Conservation (phyloP, 2,888 invertebrate species). For the Punctoribates punctum region DNA sequence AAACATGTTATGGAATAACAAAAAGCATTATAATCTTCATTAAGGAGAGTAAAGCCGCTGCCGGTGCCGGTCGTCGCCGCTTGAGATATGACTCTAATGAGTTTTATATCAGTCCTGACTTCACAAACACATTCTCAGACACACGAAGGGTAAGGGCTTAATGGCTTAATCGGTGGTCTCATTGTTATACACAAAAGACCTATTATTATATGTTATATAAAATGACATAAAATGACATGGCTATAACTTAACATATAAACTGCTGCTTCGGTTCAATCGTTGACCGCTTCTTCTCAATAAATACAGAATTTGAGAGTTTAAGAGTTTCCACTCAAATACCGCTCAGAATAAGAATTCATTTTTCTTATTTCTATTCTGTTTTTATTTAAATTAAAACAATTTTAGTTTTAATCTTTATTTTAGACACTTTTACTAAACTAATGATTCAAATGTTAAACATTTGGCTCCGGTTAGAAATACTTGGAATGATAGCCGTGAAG, state of each 20-base stretch:
- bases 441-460: too few relatives aligned
- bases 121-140: neutral
- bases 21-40: neutral
- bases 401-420: too few relatives aligned
- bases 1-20: neutral
- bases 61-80: neutral
- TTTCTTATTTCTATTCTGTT: too few relatives aligned
- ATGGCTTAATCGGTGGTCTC: constrained; percentile 14
- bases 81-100: neutral
- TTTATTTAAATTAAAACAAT: too few relatives aligned
- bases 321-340: too few relatives aligned
- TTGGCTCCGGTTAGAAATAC: too few relatives aligned
- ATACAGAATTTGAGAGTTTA: too few relatives aligned
- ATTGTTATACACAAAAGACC: constrained; percentile 31
- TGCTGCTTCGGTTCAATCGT: too few relatives aligned
- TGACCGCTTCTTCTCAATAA: too few relatives aligned
- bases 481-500: too few relatives aligned
- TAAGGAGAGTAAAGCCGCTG: neutral
- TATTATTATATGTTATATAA: constrained; percentile 22
- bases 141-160: constrained; percentile 8
- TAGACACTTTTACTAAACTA: too few relatives aligned
- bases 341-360: too few relatives aligned
- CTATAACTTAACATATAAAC: constrained; percentile 7
- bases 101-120: neutral
- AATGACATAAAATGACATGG: constrained; percentile 20